These are phyloP conservation scores for Heterocephalus glaber DNA, from an alignment of 2,113 vertebrate species.

Conservation along the genomic window DNA sequence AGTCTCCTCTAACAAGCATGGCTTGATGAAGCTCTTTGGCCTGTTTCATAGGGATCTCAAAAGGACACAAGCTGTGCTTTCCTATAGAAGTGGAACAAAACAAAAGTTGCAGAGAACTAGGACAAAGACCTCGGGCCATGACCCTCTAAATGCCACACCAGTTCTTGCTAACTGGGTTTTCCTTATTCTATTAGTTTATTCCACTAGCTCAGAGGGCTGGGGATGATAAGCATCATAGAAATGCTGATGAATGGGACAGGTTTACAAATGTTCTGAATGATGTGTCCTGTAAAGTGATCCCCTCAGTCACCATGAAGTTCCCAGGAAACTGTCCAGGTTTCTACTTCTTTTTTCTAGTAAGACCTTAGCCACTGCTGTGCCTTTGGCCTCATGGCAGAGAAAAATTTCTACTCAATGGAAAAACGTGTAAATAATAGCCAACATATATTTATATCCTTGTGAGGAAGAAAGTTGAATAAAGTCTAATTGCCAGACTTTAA, in stretches of 20 bases:
- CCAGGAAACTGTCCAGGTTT: no score
- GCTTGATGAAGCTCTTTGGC: neutral
- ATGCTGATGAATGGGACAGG: neutral
- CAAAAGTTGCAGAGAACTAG: neutral
- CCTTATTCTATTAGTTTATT: neutral
- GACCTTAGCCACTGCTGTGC: neutral
- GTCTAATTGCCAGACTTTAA: neutral
- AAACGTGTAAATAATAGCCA: neutral
- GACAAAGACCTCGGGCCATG: neutral
- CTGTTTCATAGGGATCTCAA: neutral
- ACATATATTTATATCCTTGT: neutral
- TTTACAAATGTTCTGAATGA: neutral
- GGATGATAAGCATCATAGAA: neutral
- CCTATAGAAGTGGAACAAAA: neutral
- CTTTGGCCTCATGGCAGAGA: neutral
- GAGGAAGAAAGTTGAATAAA: neutral
- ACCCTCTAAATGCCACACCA: neutral
- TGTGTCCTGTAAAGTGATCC: neutral
- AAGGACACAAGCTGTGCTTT: neutral
- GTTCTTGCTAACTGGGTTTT: neutral
- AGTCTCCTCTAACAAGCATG: neutral
- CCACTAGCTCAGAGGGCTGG: neutral
- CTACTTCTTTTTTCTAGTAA: neutral
- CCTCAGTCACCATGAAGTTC: neutral
- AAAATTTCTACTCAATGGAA: neutral